A percentile compares a stretch with the other conserved stretches of the same genome.
Conservation (phyloP, 2,113 vertebrate genomes). For the Nymphicus hollandicus region DNA sequence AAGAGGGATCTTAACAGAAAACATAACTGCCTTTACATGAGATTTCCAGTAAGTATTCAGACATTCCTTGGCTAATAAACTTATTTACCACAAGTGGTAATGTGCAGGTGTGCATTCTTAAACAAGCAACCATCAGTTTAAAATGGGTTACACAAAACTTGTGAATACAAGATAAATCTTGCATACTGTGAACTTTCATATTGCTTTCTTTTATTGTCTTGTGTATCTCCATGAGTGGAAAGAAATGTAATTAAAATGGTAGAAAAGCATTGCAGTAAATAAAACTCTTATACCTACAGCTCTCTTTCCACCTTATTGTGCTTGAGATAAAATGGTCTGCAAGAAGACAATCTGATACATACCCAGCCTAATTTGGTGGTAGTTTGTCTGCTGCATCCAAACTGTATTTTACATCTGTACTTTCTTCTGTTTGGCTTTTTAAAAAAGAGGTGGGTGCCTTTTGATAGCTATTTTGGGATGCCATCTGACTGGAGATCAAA, state of each 20-base stretch:
- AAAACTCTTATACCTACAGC: not conserved
- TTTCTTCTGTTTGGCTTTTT: not conserved
- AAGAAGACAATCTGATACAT: not conserved
- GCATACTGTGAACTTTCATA: not conserved
- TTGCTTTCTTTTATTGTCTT: not conserved
- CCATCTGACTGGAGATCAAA: not conserved
- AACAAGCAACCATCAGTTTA: conserved; percentile 47
- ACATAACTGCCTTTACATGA: conserved; percentile 1
- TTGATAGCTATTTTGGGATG: not conserved
- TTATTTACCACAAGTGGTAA: conserved; percentile 58
- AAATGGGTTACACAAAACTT: conserved; percentile 26
- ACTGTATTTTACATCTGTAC: not conserved
- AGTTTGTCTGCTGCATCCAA: not conserved
- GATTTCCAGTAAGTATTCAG: conserved; percentile 63
- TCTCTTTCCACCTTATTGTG: not conserved
- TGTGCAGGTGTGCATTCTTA: conserved; percentile 68
- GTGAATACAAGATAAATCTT: conserved; percentile 30
- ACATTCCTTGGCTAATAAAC: conserved; percentile 66
- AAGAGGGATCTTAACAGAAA: conserved; percentile 51
- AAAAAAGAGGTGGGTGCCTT: not conserved
- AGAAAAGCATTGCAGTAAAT: not conserved
- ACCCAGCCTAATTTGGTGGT: not conserved
- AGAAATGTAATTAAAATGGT: not conserved
- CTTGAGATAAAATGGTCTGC: not conserved
- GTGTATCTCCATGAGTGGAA: not conserved